Base-by-base conservation (phyloP, 2,113 vertebrate species). In the Scomber colias region DNA sequence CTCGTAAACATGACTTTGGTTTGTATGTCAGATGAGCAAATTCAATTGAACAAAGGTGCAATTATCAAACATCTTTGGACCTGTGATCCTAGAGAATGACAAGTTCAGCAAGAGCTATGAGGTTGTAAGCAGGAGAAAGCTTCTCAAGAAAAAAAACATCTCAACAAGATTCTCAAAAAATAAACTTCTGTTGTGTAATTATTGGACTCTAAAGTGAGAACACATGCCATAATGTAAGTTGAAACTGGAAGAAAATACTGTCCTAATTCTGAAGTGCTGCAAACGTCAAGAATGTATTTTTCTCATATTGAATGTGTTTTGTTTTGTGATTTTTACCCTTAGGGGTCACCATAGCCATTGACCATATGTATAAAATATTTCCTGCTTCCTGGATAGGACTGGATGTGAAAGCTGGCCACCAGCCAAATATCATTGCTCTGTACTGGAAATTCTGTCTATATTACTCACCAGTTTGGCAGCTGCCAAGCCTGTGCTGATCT, bases 261-360 rank as follows among this genome's bases (percentile, higher is more conserved):
- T 48, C 40, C 13, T 56, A 44, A 63, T 17, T 21, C 4, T 21
- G 12, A 64, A 19, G 60, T 53, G 8, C 44, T 69, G 11, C 1
- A 19, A 30, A 56, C 4, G 16, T 27, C 40, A 62, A 13, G 4
- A 55, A 11, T 57, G 11, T 35, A 24, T 24, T 57, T 50, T 9
- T 72, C 19, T 10, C 31, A 10, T 15, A 60, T 6, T 11, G 48
- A 53, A n/a, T 61, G 11, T 74, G 40, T 45, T 59, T 59, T 62
- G 9, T 66, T 65, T 55, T 44, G 10, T 61, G 48, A 48, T 40
- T 40, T 71, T 24, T 30, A 57, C 56, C 31, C 13, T 71, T 46
- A 45, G 53, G 64, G 64, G 46, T 73, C 69, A 85, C 15, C 31
- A 54, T 68, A 59, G 75, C 62, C 69, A 85, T 49, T 55, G 44